A percentile compares a stretch with the other conserved stretches of the same genome.
Evolutionary conservation across 2,113 vertebrate genomes (phyloP).

Genomic region (Odocoileus hemionus): DNA sequence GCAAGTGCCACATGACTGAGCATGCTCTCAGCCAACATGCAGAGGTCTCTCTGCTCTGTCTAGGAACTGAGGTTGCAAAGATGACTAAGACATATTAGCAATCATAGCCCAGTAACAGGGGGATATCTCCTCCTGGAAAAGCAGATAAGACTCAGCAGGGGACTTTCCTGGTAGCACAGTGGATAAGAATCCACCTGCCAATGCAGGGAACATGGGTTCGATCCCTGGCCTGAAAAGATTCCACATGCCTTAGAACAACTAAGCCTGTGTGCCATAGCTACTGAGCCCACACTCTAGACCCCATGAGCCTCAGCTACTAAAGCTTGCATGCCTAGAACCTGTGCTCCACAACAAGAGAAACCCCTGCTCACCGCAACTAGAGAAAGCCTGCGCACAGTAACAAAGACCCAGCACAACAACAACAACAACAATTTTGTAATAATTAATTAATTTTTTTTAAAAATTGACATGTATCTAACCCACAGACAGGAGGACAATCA

Average conservation of each 20-base stretch:
- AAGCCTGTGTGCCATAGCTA: not conserved
- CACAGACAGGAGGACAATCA: not conserved
- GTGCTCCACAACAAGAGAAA: not conserved
- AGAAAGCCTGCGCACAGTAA: not conserved
- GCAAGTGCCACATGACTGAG: not conserved
- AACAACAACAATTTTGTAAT: not conserved
- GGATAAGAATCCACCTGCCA: not conserved
- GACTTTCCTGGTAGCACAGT: not conserved
- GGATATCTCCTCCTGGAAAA: not conserved
- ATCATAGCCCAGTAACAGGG: not conserved
- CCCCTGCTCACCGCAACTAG: not conserved
- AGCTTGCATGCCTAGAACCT: not conserved
- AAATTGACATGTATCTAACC: not conserved
- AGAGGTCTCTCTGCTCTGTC: not conserved
- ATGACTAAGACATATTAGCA: not conserved
- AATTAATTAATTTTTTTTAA: not conserved
- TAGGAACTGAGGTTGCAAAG: not conserved
- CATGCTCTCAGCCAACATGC: not conserved
- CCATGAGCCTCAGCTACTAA: not conserved
- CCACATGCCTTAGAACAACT: not conserved
- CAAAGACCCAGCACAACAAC: not conserved
- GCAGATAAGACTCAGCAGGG: not conserved
- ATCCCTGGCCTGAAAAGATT: not conserved
- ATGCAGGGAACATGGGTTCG: not conserved
- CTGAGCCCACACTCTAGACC: not conserved